Evolutionary conservation across 92 coral and sea anemone species (phyloP).

Genomic region (Micromussa lordhowensis): DNA sequence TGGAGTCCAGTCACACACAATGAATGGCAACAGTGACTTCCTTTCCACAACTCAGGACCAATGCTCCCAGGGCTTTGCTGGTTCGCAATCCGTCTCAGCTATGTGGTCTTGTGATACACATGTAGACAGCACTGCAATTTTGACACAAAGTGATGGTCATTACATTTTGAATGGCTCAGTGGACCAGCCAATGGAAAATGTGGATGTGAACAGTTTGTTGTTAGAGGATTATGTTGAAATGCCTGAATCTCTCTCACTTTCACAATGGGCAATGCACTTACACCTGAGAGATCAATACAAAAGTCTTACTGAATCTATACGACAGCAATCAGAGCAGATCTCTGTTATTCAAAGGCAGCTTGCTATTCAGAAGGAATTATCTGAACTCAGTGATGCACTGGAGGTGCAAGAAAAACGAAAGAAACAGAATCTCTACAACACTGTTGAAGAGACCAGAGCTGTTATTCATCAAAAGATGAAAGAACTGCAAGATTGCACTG

Average conservation of each 20-base stretch:
- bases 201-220: constrained; percentile 20
- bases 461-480: constrained; percentile 44
- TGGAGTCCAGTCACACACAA: background rate
- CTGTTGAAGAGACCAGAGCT: constrained; percentile 26
- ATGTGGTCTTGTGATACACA: constrained; percentile 4
- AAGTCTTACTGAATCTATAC: constrained; percentile 40
- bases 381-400: constrained; percentile 41
- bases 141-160: constrained; percentile 3
- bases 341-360: constrained; percentile 41
- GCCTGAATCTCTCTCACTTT: constrained; percentile 47
- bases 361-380: constrained; percentile 42
- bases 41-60: constrained; percentile 4
- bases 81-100: background rate
- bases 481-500: constrained; percentile 30
- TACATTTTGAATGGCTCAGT: background rate
- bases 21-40: background rate
- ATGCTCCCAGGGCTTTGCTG: background rate
- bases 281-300: constrained; percentile 54
- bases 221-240: constrained; percentile 27
- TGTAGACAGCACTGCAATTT: constrained; percentile 38
- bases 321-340: constrained; percentile 51
- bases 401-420: constrained; percentile 23
- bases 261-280: constrained; percentile 48
- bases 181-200: background rate
- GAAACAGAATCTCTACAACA: constrained; percentile 20